Percentiles rank a stretch among this genome's conserved stretches.
Evolutionary conservation across 2,888 invertebrate species (phyloP).

Genomic region (Hypselothyrea guttata): DNA sequence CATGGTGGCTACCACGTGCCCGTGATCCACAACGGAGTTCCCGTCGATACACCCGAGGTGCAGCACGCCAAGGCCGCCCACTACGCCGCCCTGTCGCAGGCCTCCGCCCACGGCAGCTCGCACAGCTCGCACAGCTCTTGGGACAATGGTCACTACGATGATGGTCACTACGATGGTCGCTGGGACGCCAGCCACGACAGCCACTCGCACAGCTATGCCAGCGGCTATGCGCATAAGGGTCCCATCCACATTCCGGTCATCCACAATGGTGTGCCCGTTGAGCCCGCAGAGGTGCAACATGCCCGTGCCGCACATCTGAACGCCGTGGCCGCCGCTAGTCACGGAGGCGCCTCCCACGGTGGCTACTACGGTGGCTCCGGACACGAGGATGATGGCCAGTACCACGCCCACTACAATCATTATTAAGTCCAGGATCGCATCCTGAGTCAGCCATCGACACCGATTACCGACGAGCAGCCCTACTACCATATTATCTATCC

Average conservation of each 20-base stretch:
- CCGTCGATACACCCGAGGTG: conserved; percentile 84
- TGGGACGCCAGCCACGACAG: conserved; percentile 69
- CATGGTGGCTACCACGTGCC: conserved; percentile 80
- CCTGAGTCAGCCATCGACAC: conserved; percentile 22
- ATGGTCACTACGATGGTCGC: conserved; percentile 69
- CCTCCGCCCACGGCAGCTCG: conserved; percentile 54
- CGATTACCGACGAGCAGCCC: conserved; percentile 19
- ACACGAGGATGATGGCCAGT: conserved; percentile 78
- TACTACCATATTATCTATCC: conserved; percentile 18
- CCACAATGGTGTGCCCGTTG: conserved; percentile 83
- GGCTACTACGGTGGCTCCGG: conserved; percentile 70
- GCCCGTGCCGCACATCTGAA: conserved; percentile 82
- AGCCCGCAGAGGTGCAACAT: conserved; percentile 83
- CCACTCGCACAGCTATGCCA: conserved; percentile 61
- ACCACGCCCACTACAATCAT: conserved; percentile 70
- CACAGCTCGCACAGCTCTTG: conserved; percentile 62
- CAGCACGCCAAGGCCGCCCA: conserved; percentile 82
- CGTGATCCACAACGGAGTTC: conserved; percentile 83
- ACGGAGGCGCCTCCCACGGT: conserved; percentile 55
- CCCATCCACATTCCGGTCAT: conserved; percentile 82
- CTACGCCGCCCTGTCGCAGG: conserved; percentile 80
- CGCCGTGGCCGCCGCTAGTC: conserved; percentile 80
- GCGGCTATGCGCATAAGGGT: conserved; percentile 79
- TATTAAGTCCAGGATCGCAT: conserved; percentile 49
- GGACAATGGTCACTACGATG: too few relatives aligned